Percentiles rank a stretch among this genome's conserved stretches.
phyloP scores from a whole-genome alignment of 2,797 vertebrate species.

The Peromyscus nudipes region DNA sequence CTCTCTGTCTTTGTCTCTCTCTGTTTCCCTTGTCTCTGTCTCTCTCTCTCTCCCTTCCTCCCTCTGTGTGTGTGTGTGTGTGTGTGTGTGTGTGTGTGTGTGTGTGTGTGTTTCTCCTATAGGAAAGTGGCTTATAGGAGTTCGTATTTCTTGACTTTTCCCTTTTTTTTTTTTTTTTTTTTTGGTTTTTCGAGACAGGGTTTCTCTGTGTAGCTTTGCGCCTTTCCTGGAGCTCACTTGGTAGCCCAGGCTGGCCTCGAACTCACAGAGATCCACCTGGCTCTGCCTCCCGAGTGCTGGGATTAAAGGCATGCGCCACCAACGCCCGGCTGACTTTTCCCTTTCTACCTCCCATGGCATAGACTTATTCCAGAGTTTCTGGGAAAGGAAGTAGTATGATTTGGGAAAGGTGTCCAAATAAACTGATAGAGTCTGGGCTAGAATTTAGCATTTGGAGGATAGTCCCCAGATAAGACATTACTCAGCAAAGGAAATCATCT shows the following conservation, averaged over 20 bases:
- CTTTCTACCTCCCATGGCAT: background rate
- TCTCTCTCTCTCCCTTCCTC: background rate
- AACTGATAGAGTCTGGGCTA: background rate
- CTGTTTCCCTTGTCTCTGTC: background rate
- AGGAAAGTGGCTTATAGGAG: background rate
- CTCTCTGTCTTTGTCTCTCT: background rate
- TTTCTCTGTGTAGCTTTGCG: no score
- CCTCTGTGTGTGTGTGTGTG: background rate
- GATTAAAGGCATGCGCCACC: no score
- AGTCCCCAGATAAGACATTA: background rate
- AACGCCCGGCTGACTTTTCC: background rate
- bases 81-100: background rate
- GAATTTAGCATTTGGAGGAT: background rate
- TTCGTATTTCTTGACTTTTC: background rate
- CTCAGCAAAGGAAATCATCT: background rate
- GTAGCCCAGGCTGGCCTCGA: no score
- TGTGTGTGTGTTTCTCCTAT: background rate
- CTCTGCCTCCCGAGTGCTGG: no score
- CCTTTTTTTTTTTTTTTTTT: no score
- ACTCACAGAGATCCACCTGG: no score
- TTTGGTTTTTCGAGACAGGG: no score
- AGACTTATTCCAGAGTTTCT: background rate
- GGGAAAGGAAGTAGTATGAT: background rate
- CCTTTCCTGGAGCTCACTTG: no score
- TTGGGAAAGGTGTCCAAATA: background rate